Base-by-base conservation (phyloP, 2,888 invertebrate species). In the Pollenia angustigena region DNA sequence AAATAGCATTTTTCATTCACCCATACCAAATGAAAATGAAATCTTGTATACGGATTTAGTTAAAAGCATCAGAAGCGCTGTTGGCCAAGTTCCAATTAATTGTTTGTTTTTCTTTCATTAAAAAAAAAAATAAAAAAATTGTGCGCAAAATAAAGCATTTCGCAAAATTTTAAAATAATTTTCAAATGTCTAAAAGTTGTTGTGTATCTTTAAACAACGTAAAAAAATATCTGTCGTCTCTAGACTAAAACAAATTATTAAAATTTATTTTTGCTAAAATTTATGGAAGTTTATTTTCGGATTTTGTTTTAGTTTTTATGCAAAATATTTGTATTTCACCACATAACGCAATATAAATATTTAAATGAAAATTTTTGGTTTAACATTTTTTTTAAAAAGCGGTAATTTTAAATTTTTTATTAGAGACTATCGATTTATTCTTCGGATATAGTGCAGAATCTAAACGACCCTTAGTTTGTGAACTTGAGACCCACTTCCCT, bases 41-140 rank as follows among this genome's bases (percentile, higher is more conserved):
- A 42, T 58, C 2, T 16, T 52, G 23, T 62, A 23, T 44, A 69
- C 46, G 44, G 69, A 60, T 76, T 54, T 52, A 74, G 79, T 79
- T 66, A 40, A 60, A 32, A 66, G 32, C 66, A 66, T 58, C 60
- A 7, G 18, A 75, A 58, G 52, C 52, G 52, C 54, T 44, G 7
- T 74, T 80, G 84, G 79, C 79, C 60, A 14, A 23, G 2, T 40
- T 74, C 84, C 79, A 85, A 52, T 23, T 60, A n/a, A 58, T 58
- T 72, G 82, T 81, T 32, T 81, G 69, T 71, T 83, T 83, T 66
- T 16, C n/a, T 62, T 84, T 79, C 11, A 52, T 60, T 8, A 8
- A 8, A 62, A 46, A 46, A 32, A 46, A 52, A 74, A 74, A 60
- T 0, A 54, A 32, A 32, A 32, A 32, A 32, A 32, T 32, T 32